phyloP scores from a whole-genome alignment of 2,888 invertebrate genomes.

The Quadroppia sp. region DNA sequence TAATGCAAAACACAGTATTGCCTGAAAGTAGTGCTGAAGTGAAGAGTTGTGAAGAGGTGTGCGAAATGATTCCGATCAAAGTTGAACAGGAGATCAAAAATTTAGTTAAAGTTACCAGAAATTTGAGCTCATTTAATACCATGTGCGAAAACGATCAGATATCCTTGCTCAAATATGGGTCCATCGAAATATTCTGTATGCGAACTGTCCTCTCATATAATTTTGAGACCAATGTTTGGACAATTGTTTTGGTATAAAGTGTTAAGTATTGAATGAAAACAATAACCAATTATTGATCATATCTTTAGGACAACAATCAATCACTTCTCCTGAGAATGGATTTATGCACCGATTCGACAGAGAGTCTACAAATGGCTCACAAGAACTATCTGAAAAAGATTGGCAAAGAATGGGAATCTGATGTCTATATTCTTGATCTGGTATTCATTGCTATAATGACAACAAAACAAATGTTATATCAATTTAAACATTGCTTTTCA shows the following conservation, averaged over 20 bases:
- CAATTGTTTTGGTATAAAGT: background rate
- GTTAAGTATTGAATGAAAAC: too few species aligned
- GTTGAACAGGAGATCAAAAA: slow-evolving; percentile 67
- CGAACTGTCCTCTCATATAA: background rate
- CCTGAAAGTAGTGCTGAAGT: too few species aligned
- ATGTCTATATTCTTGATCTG: background rate
- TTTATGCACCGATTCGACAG: background rate
- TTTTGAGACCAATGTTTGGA: background rate
- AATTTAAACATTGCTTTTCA: background rate
- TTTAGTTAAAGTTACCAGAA: slow-evolving; percentile 61
- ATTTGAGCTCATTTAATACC: slow-evolving; percentile 72
- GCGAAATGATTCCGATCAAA: too few species aligned
- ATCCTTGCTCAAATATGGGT: slow-evolving; percentile 80
- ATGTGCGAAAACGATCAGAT: slow-evolving; percentile 93
- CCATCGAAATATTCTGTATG: slow-evolving; percentile 72
- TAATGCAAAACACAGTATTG: too few species aligned
- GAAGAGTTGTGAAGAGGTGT: too few species aligned
- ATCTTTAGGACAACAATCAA: background rate
- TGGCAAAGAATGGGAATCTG: too few species aligned
- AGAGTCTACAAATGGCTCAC: too few species aligned
- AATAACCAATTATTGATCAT: too few species aligned
- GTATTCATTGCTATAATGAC: background rate
- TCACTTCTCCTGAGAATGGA: background rate
- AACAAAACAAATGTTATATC: background rate
- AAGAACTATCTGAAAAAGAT: too few species aligned